These are phyloP conservation scores for Ecdyonurus torrentis DNA, from an alignment of 2,888 invertebrate genomes.

Conservation along the genomic window DNA sequence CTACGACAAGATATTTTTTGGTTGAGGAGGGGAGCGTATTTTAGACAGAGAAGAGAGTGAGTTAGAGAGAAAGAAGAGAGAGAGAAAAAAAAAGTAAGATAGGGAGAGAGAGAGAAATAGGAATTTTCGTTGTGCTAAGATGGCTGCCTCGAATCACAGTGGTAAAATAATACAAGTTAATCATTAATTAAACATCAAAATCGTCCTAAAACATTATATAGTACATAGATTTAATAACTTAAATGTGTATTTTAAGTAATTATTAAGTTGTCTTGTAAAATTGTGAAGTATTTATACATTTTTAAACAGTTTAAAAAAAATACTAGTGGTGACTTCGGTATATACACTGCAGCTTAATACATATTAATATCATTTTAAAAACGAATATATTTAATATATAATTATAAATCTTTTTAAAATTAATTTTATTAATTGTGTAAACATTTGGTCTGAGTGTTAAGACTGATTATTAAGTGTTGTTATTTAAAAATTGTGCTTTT, in stretches of 20 bases:
- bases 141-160: neutral
- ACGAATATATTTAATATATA: neutral
- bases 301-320: neutral
- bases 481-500: neutral
- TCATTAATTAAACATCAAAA: neutral
- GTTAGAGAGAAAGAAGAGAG: neutral
- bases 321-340: too few species aligned
- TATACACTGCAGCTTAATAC: too few species aligned
- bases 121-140: neutral
- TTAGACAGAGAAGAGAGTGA: neutral
- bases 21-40: neutral
- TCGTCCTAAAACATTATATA: neutral
- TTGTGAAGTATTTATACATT: neutral
- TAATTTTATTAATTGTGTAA: neutral
- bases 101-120: neutral
- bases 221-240: neutral
- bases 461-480: neutral
- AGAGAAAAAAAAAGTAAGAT: neutral
- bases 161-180: neutral
- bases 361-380: too few species aligned
- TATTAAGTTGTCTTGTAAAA: neutral
- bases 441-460: neutral
- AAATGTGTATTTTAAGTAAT: neutral
- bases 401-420: neutral
- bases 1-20: neutral